Conservation (phyloP, 2,888 invertebrate genomes). For the Aspidiotus rigidus region DNA sequence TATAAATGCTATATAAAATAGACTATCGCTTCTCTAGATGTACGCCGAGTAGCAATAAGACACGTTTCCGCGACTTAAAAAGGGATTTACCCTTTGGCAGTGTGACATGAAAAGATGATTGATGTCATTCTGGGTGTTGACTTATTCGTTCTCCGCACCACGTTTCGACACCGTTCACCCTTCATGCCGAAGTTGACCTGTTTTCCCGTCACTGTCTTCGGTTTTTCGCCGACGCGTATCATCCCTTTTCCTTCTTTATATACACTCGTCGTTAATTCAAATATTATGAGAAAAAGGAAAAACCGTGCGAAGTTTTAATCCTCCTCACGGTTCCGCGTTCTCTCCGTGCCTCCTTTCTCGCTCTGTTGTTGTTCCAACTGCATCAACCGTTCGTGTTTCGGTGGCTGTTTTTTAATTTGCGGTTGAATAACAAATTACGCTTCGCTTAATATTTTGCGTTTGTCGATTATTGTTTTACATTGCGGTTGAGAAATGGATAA, state of each 20-base stretch:
- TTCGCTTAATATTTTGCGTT: no score
- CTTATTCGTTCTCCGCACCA: conserved; percentile 30
- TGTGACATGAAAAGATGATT: conserved; percentile 33
- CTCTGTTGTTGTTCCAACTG: conserved; percentile 5
- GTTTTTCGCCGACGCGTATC: conserved; percentile 8
- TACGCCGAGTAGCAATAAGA: conserved; percentile 26
- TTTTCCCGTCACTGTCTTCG: conserved; percentile 22
- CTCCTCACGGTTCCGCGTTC: conserved; percentile 11
- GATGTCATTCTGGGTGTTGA: conserved; percentile 33
- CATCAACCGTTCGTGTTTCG: conserved; percentile 4
- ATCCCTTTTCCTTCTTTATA: conserved; percentile 2
- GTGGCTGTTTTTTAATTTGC: conserved; percentile 1
- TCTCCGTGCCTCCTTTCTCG: conserved; percentile 14
- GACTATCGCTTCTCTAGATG: not conserved
- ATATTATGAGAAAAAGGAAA: conserved; percentile 26
- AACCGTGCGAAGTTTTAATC: conserved; percentile 3
- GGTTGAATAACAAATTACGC: not conserved
- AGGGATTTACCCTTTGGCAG: conserved; percentile 32
- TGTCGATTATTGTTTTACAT: no score
- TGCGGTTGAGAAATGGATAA: no score
- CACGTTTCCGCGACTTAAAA: conserved; percentile 31
- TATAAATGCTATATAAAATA: not conserved
- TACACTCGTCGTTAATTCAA: conserved; percentile 22
- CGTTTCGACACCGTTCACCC: conserved; percentile 29
- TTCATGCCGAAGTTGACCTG: conserved; percentile 26